Base-by-base conservation (phyloP, 2,888 invertebrate species). In the Stictocephala bisonia region DNA sequence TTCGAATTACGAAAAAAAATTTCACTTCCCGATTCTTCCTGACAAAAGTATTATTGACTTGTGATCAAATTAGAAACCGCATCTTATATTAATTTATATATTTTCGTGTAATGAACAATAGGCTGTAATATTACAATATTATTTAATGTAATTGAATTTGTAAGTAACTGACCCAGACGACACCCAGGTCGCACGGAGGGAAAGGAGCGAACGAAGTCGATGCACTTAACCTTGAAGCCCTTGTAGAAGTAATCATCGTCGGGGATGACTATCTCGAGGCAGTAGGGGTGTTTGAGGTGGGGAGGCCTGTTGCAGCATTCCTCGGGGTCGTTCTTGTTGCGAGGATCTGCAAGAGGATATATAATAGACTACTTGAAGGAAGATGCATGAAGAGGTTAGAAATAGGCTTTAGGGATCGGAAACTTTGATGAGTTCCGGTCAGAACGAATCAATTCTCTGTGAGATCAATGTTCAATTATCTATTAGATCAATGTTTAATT, bases 161-260 rank as follows among this genome's bases (percentile, higher is more conserved):
- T 15, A 20, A 11, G 26, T 20, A 60, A 81, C 86, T 86, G 85
- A 92, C 91, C 95, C 79, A 96, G 88, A 82, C 93, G 89, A 85
- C 96, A 96, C 80, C 95, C 94, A 58, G 95, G 94, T 81, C 95
- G 87, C 9, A 92, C 92, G 1, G 93, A 93, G 15, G 96, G 95
- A 84, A 95, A 94, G 35, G 92, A 95, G 79, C 96, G 87, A 11
- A 96, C 95, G 82, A 96, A 95, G 85, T 96, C 93, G 82, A 95
- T 91, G 83, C 96, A 96, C 82, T 91, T 91, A 67, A 95, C 92
- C 78, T 91, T 89, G 84, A 92, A 95, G 44, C 94, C 86, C 4
- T 92, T 88, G 86, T 93, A 96, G 88, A 96, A 96, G 83, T 95
- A 94, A 83, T 96, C 96, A 81, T 96, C 94, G 79, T 93, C 93